A percentile compares a stretch with the other conserved stretches of the same genome.
phyloP scores from a whole-genome alignment of 2,113 vertebrate genomes.

The Cathartes aura region DNA sequence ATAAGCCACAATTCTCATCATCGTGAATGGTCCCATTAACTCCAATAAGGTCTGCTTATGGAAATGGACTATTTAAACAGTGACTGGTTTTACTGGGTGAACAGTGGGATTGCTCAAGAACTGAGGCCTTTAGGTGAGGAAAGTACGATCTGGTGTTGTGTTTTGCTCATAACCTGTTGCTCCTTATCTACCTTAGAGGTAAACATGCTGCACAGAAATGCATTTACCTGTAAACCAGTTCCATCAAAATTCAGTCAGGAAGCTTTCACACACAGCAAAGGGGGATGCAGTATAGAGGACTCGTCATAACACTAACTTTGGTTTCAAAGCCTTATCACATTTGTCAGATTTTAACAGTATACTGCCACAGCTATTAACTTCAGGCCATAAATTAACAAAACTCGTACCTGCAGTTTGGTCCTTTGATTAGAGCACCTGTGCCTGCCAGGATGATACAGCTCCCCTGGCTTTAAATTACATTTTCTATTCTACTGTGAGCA shows the following conservation, averaged over 20 bases:
- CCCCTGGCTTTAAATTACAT: not conserved
- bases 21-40: not conserved
- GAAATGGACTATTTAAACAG: not conserved
- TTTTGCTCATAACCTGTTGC: not conserved
- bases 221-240: not conserved
- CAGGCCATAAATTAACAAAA: not conserved
- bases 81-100: not conserved
- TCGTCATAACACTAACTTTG: not conserved
- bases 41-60: not conserved
- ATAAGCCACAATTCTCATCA: not conserved
- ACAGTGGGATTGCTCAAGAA: not conserved
- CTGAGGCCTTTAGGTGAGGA: not conserved
- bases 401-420: not conserved
- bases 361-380: not conserved
- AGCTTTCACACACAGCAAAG: not conserved
- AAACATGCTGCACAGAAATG: not conserved
- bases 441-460: not conserved
- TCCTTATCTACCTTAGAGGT: not conserved
- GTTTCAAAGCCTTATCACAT: not conserved
- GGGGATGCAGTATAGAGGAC: not conserved
- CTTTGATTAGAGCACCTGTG: not conserved
- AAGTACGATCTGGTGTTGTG: fast-evolving
- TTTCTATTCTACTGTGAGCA: constrained; percentile 21
- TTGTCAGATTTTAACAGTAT: not conserved
- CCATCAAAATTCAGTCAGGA: not conserved